Evolutionary conservation across 2,113 vertebrate species (phyloP).

Genomic region (Pachyramphus minor): DNA sequence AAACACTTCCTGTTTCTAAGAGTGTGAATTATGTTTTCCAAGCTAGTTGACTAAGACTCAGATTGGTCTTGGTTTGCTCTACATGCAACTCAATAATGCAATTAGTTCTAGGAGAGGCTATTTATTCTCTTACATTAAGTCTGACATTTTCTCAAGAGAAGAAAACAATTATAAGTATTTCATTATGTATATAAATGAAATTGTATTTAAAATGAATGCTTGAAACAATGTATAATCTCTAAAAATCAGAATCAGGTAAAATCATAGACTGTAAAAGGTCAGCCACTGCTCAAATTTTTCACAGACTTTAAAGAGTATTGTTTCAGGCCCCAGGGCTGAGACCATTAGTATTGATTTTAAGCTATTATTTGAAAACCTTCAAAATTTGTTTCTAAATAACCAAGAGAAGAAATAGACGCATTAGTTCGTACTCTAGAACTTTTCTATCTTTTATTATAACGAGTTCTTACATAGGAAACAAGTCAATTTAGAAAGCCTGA

Average conservation of each 20-base stretch:
- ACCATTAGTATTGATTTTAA: not conserved
- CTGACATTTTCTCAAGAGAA: not conserved
- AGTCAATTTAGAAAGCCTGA: not conserved
- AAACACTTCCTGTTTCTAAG: not conserved
- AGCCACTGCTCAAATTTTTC: not conserved
- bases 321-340: not conserved
- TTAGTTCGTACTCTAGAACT: not conserved
- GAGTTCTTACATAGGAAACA: not conserved
- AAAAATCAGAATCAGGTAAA: not conserved
- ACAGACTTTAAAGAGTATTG: not conserved
- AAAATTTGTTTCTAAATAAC: not conserved
- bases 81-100: not conserved
- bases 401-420: not conserved
- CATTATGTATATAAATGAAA: not conserved
- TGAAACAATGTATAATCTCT: not conserved
- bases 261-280: not conserved
- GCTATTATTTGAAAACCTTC: not conserved
- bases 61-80: not conserved
- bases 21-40: not conserved
- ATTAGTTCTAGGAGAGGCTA: not conserved
- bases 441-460: not conserved
- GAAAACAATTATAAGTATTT: not conserved
- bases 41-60: too few species aligned
- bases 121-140: not conserved
- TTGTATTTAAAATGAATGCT: not conserved